Base-by-base conservation (phyloP, 2,797 vertebrate species). In the Heteromormyrus szaboi region DNA sequence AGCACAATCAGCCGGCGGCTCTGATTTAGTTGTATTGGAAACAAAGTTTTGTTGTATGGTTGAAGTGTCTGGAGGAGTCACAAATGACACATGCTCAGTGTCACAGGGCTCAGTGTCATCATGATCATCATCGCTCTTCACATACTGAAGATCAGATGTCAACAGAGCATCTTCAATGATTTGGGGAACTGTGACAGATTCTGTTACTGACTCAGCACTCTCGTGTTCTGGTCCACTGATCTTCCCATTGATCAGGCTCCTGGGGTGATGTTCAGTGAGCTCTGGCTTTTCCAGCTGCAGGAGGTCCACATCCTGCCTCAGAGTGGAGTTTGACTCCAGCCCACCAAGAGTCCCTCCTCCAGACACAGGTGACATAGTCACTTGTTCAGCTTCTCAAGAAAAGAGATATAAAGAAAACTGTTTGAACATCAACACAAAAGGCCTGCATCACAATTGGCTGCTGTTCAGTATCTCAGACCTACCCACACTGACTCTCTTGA, bases 11-110 rank as follows among this genome's bases (percentile, higher is more conserved):
- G 88, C 88, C 0, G 51, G 88, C 4, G 53, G 22, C n/a, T 93
- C 93, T 2, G 25, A 87, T 89, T 93, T 94, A 6, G 92, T 92
- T 81, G 88, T 62, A 5, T 89, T n/a, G 9, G 88, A 65, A 14
- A 76, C 17, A 25, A 89, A 44, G 8, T 46, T 51, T 5, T 88
- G 59, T 76, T 83, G 83, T 50, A 48, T 87, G 46, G 50, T 19
- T 17, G 85, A 48, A 48, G 22, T 56, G 56, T 84, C 46, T 84
- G 46, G 22, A 53, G 51, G 46, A 29, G 37, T 22, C 22, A 9
- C 29, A 25, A 72, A 81, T 53, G 72, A 50, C 46, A 22, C 22
- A 41, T 51, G 29, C 37, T 44, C 59, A 33, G 46, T 17, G 62
- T 72, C 25, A 72, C 68, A 14, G 12, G 14, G 29, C 68, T 46